Conservation (phyloP, 2,113 vertebrate genomes). For the Colius striatus region DNA sequence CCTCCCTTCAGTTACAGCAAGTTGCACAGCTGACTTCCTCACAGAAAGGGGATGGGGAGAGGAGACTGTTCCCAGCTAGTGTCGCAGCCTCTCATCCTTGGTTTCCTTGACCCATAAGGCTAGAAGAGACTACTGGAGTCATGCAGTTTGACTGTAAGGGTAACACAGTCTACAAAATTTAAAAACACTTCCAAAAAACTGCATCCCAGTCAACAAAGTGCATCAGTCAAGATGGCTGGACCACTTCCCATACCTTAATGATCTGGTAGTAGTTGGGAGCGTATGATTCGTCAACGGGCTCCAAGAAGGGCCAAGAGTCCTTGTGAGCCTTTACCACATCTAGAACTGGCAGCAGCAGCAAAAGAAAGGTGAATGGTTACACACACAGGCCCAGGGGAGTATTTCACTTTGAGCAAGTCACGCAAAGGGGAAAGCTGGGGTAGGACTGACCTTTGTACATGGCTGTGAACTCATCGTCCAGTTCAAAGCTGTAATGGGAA, state of each 20-base stretch:
- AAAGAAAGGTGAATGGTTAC: not conserved
- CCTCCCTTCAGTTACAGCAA: not conserved
- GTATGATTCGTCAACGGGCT: conserved; percentile 93
- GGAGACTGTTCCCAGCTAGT: not conserved
- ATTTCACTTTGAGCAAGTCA: not conserved
- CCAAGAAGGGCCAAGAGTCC: conserved; percentile 97
- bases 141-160: not conserved
- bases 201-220: not conserved
- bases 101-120: not conserved
- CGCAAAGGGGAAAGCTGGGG: not conserved
- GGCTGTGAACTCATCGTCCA: conserved; percentile 95
- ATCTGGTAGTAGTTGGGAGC: conserved; percentile 91
- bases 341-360: conserved; percentile 80
- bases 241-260: conserved; percentile 85
- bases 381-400: not conserved
- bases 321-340: conserved; percentile 95
- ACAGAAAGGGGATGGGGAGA: not conserved
- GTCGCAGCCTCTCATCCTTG: not conserved
- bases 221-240: not conserved
- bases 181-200: not conserved
- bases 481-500: conserved; percentile 85
- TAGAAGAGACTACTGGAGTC: not conserved
- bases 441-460: conserved; percentile 92
- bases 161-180: not conserved
- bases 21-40: not conserved